Conservation (phyloP, 1,140 invertebrate genomes). For the Macrobrachium nipponense region DNA sequence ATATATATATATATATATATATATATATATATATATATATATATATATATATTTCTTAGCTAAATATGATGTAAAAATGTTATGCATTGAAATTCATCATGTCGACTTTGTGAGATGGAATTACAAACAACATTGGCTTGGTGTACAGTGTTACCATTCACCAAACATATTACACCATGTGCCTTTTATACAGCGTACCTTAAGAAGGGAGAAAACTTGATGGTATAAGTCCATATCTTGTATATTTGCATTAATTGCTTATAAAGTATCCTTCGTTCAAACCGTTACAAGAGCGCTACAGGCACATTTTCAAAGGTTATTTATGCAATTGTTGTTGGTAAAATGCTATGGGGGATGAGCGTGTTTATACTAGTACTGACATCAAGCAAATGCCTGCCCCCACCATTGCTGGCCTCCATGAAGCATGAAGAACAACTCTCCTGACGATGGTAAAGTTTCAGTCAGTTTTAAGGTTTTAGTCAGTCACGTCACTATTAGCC, state of each 20-base stretch:
- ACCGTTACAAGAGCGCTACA: background rate
- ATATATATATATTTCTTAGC: too few relatives aligned
- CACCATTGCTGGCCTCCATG: too few relatives aligned
- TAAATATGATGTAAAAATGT: conserved; percentile 13
- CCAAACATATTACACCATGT: conserved; percentile 17
- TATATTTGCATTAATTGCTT: too few relatives aligned
- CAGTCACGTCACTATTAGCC: too few relatives aligned
- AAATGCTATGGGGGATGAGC: background rate
- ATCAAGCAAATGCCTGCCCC: background rate
- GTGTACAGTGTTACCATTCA: conserved; percentile 18
- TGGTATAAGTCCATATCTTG: conserved; percentile 1
- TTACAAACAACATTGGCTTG: background rate
- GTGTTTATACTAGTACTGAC: conserved; percentile 7
- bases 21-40: too few relatives aligned
- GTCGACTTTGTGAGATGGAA: conserved; percentile 18
- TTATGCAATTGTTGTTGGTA: conserved; percentile 6
- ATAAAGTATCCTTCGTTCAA: background rate
- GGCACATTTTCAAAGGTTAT: background rate
- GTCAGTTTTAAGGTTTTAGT: too few relatives aligned
- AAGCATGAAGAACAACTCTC: too few relatives aligned
- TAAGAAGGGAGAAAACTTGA: conserved; percentile 1
- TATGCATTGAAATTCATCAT: conserved; percentile 29
- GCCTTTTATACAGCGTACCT: conserved; percentile 8
- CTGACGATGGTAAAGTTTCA: too few relatives aligned
- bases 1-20: too few relatives aligned